phyloP scores from a whole-genome alignment of 1,140 invertebrate genomes.

The Odontomachus brunneus region DNA sequence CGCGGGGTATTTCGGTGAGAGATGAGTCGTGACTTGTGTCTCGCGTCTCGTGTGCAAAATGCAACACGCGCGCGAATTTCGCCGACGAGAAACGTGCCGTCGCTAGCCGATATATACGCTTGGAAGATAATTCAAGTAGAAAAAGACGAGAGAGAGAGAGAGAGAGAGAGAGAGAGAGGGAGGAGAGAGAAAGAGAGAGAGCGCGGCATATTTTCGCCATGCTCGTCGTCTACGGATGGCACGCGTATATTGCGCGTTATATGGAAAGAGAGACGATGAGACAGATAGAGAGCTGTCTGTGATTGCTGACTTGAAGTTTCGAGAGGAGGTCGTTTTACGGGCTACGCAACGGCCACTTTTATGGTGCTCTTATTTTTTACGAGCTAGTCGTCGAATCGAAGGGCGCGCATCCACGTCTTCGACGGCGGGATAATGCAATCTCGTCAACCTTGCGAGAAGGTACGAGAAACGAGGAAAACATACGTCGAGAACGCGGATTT shows the following conservation, averaged over 20 bases:
- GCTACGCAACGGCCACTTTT: constrained; percentile 7
- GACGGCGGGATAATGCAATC: constrained; percentile 21
- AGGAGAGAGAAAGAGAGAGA: constrained; percentile 15
- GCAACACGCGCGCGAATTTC: constrained; percentile 50
- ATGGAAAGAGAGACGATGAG: neutral
- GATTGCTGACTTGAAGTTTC: constrained; percentile 44
- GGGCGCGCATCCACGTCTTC: neutral
- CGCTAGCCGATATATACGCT: neutral
- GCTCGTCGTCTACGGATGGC: constrained; percentile 42
- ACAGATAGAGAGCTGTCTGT: neutral
- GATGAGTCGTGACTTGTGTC: constrained; percentile 36
- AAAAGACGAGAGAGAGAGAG: neutral
- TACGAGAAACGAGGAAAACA: neutral
- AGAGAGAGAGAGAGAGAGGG: neutral
- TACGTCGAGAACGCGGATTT: neutral
- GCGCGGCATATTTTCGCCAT: constrained; percentile 43
- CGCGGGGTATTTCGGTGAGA: neutral
- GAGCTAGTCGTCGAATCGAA: neutral
- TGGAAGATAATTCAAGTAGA: constrained; percentile 35
- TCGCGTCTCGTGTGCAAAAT: constrained; percentile 30
- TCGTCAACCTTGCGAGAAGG: neutral
- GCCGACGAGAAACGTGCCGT: constrained; percentile 37
- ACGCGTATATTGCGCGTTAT: constrained; percentile 2
- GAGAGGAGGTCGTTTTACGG: constrained; percentile 17
- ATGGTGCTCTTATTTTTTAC: constrained; percentile 38